Conservation (phyloP, 2,888 invertebrate genomes). For the Lasioglossum morio region DNA sequence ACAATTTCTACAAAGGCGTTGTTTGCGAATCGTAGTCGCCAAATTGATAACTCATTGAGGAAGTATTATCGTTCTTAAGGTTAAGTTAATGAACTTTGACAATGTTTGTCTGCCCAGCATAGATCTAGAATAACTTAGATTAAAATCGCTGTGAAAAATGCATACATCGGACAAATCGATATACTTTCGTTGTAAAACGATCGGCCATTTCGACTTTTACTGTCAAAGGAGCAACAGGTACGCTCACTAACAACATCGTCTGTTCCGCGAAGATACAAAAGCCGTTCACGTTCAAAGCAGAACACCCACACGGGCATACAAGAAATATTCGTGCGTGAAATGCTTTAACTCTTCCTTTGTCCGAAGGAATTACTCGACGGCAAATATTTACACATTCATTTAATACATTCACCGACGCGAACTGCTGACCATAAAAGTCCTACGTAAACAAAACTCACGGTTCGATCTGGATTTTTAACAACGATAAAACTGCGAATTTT, state of each 20-base stretch:
- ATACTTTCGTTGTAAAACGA: background rate
- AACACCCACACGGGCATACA: slow-evolving; percentile 9
- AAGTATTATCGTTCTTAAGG: slow-evolving; percentile 6
- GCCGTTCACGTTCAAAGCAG: background rate
- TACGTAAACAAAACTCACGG: background rate
- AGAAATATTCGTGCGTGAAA: background rate
- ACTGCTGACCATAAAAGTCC: background rate
- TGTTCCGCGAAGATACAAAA: slow-evolving; percentile 10
- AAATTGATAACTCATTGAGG: slow-evolving; percentile 16
- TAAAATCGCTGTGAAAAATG: background rate
- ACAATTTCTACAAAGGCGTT: background rate
- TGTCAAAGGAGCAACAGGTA: slow-evolving; percentile 43
- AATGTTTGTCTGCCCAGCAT: background rate
- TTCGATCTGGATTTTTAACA: background rate
- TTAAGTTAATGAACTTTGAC: slow-evolving; percentile 27
- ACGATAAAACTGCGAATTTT: background rate
- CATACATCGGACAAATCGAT: background rate
- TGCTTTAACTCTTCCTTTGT: background rate
- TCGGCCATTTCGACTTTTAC: slow-evolving; percentile 1
- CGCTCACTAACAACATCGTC: slow-evolving; percentile 33
- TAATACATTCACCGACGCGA: background rate
- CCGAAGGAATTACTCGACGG: background rate
- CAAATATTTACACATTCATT: background rate
- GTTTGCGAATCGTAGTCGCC: background rate
- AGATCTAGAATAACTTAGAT: background rate